These are phyloP conservation scores for Eulemur macaco DNA, from an alignment of 2,113 vertebrate species.

Conservation along the genomic window DNA sequence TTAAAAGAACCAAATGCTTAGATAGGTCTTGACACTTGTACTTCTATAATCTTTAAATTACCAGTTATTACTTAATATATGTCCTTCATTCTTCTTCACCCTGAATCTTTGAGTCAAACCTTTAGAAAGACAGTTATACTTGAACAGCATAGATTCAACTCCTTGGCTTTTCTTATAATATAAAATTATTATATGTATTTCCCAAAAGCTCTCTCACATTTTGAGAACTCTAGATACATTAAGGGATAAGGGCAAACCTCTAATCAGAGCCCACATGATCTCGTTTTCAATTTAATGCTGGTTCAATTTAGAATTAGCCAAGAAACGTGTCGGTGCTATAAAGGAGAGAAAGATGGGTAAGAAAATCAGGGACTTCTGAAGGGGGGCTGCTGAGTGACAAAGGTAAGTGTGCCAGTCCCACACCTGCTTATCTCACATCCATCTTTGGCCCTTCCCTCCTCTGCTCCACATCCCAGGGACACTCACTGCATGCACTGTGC, in stretches of 20 bases:
- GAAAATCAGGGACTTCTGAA: neutral
- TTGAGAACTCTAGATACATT: neutral
- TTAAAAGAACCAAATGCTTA: neutral
- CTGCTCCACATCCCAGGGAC: fast-evolving
- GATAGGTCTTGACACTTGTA: neutral
- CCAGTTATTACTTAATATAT: neutral
- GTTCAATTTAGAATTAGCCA: neutral
- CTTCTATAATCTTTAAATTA: neutral
- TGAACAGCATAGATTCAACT: neutral
- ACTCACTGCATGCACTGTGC: neutral
- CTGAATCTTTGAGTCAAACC: neutral
- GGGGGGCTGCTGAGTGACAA: neutral
- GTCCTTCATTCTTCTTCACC: neutral
- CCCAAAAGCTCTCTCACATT: neutral
- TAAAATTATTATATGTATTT: neutral
- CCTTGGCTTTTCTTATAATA: neutral
- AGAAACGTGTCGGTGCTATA: neutral
- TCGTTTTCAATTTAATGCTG: neutral
- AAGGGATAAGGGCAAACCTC: neutral
- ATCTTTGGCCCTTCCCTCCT: neutral
- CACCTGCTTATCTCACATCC: neutral
- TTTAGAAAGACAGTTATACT: neutral
- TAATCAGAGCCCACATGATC: neutral
- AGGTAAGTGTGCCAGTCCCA: neutral
- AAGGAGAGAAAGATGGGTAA: neutral